Percentiles rank a stretch among this genome's conserved stretches.
These are phyloP conservation scores for Calephelis perditalis DNA, from an alignment of 2,888 invertebrate species.

Conservation along the genomic window DNA sequence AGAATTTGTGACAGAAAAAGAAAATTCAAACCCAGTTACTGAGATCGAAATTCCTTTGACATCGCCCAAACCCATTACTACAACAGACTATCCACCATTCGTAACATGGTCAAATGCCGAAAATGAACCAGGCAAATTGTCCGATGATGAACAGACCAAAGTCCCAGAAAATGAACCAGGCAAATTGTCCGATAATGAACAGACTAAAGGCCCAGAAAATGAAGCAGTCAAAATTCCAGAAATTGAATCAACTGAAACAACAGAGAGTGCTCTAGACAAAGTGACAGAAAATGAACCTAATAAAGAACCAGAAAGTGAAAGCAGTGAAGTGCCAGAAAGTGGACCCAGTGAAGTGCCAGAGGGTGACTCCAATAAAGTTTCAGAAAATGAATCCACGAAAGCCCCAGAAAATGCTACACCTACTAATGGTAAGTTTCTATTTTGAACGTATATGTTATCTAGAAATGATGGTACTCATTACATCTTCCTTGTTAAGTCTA, in stretches of 20 bases:
- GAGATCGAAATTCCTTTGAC: slow-evolving; percentile 29
- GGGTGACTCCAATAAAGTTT: slow-evolving; percentile 9
- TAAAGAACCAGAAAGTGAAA: not conserved
- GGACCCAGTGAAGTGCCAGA: not conserved
- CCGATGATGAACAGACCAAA: too few species aligned
- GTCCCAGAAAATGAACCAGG: too few species aligned
- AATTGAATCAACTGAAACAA: too few species aligned
- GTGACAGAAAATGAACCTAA: slow-evolving; percentile 6
- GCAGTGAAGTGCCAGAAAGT: too few species aligned
- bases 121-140: slow-evolving; percentile 36
- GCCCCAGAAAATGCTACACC: slow-evolving; percentile 5
- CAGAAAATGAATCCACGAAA: slow-evolving; percentile 6
- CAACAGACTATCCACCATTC: slow-evolving; percentile 53
- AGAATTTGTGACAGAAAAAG: slow-evolving; percentile 40
- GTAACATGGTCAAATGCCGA: slow-evolving; percentile 75
- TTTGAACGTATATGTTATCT: too few species aligned
- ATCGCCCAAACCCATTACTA: slow-evolving; percentile 32
- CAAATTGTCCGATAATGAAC: too few species aligned
- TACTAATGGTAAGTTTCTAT: slow-evolving; percentile 21
- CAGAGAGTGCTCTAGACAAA: slow-evolving; percentile 10
- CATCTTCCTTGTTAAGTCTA: too few species aligned
- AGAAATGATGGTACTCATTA: too few species aligned
- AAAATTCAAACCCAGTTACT: slow-evolving; percentile 39
- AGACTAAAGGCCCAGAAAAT: too few species aligned
- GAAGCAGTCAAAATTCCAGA: too few species aligned